Conservation (phyloP, 2,797 vertebrate genomes). For the Apodemus agrarius region DNA sequence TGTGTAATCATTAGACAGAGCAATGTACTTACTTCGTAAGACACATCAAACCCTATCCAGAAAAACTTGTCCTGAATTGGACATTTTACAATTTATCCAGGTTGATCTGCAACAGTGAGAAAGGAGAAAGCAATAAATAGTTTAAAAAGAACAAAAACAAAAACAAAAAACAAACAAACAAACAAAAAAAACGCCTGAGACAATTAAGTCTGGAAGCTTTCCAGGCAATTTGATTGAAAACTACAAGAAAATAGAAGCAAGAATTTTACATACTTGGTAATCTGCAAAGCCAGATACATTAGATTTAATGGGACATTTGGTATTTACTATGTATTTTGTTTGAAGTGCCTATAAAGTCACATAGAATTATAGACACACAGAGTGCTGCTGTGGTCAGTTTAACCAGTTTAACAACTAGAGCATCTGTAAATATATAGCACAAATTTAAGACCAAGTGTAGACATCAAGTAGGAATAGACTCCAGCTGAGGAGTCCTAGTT, state of each 20-base stretch:
- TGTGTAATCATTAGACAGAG: neutral
- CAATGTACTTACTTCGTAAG: neutral
- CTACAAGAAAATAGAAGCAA: neutral
- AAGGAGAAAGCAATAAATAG: neutral
- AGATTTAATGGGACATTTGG: neutral
- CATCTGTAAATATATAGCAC: neutral
- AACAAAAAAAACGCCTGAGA: neutral
- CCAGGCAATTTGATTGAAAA: neutral
- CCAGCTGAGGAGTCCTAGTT: neutral
- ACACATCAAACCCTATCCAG: neutral
- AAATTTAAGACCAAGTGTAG: neutral
- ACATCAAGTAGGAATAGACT: neutral
- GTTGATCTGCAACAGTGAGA: neutral
- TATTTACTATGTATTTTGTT: neutral
- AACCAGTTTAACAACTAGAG: neutral
- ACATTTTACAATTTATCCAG: too few species aligned
- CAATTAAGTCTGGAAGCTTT: neutral
- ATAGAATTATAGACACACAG: neutral
- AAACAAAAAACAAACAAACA: slow-evolving; percentile 19
- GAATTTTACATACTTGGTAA: neutral
- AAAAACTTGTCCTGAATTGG: neutral
- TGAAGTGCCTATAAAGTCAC: neutral
- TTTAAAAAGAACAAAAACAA: neutral
- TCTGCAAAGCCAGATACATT: neutral
- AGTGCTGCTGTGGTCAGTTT: neutral